Conservation (phyloP, 1,140 invertebrate species). For the Danaus melanippus region DNA sequence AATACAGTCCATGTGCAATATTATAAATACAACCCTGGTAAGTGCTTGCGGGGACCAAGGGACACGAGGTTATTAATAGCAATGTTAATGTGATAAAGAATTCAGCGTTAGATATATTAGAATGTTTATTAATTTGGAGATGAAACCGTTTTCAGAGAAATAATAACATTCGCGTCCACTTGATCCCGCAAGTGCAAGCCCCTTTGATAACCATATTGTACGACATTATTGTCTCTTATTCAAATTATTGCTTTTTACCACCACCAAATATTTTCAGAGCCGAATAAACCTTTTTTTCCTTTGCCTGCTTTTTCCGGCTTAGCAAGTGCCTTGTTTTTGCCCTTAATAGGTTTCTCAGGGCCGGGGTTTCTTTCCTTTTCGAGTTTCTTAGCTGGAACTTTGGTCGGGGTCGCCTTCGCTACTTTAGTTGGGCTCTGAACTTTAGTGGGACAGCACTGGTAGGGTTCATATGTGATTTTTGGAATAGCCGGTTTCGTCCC, state of each 20-base stretch:
- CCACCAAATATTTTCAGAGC: slow-evolving; percentile 82
- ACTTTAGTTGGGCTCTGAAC: slow-evolving; percentile 80
- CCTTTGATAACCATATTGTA: slow-evolving; percentile 40
- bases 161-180: slow-evolving; percentile 63
- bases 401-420: slow-evolving; percentile 76
- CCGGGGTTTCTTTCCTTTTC: slow-evolving; percentile 52
- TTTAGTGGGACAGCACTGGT: slow-evolving; percentile 91
- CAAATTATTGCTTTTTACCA: slow-evolving; percentile 70
- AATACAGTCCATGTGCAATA: slow-evolving; percentile 48
- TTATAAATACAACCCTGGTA: slow-evolving; percentile 54
- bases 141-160: slow-evolving; percentile 24
- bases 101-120: slow-evolving; percentile 44
- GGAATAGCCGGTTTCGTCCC: slow-evolving; percentile 86
- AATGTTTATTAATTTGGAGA: slow-evolving; percentile 15
- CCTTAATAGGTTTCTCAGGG: slow-evolving; percentile 51
- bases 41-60: slow-evolving; percentile 63
- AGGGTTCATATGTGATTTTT: slow-evolving; percentile 86
- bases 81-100: slow-evolving; percentile 44
- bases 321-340: slow-evolving; percentile 66
- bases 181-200: slow-evolving; percentile 51
- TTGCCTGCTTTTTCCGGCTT: slow-evolving; percentile 73
- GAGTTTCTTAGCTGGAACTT: slow-evolving; percentile 58
- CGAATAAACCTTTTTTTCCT: slow-evolving; percentile 86
- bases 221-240: slow-evolving; percentile 43
- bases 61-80: slow-evolving; percentile 57